phyloP scores from a whole-genome alignment of 2,113 vertebrate species.

The Callipepla squamata region DNA sequence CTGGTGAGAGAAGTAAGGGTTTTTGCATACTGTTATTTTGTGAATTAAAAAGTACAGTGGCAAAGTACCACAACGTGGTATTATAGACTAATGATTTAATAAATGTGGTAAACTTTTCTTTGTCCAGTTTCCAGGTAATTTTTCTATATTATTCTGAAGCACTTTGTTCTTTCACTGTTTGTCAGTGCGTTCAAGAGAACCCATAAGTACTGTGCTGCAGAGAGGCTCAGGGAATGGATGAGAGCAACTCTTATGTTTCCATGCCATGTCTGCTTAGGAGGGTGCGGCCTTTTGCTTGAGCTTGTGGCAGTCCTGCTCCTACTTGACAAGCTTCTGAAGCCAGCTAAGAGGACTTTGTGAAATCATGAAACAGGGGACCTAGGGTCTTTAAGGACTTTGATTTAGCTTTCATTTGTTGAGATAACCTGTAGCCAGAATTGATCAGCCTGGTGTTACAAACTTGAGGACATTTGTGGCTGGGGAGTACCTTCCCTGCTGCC shows the following conservation, averaged over 20 bases:
- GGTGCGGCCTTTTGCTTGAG: neutral
- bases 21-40: neutral
- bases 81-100: neutral
- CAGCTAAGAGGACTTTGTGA: neutral
- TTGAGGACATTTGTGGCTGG: neutral
- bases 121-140: neutral
- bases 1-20: neutral
- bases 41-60: neutral
- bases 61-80: neutral
- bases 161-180: neutral
- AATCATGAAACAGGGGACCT: neutral
- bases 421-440: neutral
- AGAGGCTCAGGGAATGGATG: neutral
- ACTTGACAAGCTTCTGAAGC: neutral
- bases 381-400: neutral
- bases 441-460: neutral
- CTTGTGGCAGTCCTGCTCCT: fast-evolving
- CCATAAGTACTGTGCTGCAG: neutral
- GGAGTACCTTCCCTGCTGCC: neutral
- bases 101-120: neutral
- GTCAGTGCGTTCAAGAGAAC: neutral
- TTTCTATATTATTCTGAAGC: neutral
- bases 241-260: neutral
- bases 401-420: neutral
- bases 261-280: fast-evolving